These are phyloP conservation scores for Ochotona curzoniae DNA, from an alignment of 2,113 vertebrate species.

Conservation along the genomic window DNA sequence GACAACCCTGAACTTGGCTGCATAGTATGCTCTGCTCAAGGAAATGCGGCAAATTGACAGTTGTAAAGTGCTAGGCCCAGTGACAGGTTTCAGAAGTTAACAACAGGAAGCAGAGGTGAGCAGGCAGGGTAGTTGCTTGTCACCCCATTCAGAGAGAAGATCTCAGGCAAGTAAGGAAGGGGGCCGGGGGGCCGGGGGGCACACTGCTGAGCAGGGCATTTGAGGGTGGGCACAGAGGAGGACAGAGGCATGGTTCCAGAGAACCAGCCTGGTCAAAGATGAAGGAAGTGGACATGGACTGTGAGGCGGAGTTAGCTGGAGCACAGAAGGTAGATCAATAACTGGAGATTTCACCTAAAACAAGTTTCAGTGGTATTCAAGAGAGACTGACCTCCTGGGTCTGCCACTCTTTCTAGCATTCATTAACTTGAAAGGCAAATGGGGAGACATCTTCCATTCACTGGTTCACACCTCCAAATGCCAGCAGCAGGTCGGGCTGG, in stretches of 20 bases:
- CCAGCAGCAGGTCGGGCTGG: too few relatives aligned
- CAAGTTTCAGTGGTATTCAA: background rate
- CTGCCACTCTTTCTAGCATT: background rate
- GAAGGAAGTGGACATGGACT: accelerated
- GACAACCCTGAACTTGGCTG: background rate
- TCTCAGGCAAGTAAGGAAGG: background rate
- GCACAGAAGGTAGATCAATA: too few relatives aligned
- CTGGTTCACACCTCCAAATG: too few relatives aligned
- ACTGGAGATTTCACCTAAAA: accelerated
- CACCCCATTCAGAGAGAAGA: background rate
- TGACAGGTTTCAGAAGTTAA: background rate
- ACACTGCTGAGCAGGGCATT: accelerated
- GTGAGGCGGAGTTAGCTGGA: background rate
- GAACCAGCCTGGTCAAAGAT: too few relatives aligned
- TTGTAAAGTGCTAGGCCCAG: accelerated
- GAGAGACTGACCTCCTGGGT: accelerated
- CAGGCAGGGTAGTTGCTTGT: accelerated
- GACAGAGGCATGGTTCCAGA: too few relatives aligned
- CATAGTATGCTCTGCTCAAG: background rate
- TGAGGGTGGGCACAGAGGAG: background rate
- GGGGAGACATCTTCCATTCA: too few relatives aligned
- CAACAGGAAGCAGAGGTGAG: accelerated
- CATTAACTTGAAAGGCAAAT: too few relatives aligned
- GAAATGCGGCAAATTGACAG: background rate
- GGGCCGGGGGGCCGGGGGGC: background rate